Evolutionary conservation across 2,113 vertebrate genomes (phyloP).

Genomic region (Pseudorasbora parva): DNA sequence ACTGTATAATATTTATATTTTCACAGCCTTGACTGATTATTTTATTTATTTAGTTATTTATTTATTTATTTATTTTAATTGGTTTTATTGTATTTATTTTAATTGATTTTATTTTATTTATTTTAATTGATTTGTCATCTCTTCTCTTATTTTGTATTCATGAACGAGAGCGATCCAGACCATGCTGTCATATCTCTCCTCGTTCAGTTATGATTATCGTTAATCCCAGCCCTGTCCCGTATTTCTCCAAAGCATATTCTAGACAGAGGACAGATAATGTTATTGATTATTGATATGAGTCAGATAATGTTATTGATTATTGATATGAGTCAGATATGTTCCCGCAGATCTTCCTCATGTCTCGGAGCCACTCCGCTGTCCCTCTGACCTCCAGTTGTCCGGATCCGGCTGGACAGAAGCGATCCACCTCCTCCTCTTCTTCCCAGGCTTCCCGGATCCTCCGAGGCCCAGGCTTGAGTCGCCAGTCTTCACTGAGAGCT

Average conservation of each 20-base stretch:
- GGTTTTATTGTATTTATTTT: too few relatives aligned
- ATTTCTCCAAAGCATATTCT: too few relatives aligned
- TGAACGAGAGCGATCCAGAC: not conserved
- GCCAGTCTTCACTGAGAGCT: slow-evolving; percentile 62
- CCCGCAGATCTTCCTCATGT: slow-evolving; percentile 54
- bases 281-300: not conserved
- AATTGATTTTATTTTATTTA: not conserved
- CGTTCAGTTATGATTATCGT: not conserved
- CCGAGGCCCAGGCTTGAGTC: slow-evolving; percentile 62
- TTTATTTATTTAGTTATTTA: too few relatives aligned
- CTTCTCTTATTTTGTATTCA: not conserved
- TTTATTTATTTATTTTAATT: too few relatives aligned
- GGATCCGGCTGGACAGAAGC: too few relatives aligned
- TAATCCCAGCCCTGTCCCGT: too few relatives aligned
- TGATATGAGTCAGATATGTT: not conserved
- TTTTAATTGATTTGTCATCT: not conserved
- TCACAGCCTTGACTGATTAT: too few relatives aligned
- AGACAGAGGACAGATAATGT: too few relatives aligned
- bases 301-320: not conserved
- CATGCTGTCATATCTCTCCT: not conserved
- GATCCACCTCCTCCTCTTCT: too few relatives aligned
- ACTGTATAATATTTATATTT: too few relatives aligned
- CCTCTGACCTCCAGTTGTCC: too few relatives aligned
- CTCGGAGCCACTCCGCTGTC: slow-evolving; percentile 63
- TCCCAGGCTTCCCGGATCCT: too few relatives aligned